Percentiles rank a stretch among this genome's conserved stretches.
Conservation (phyloP, 92 coral and sea anemone species). For the Paramuricea clavata region DNA sequence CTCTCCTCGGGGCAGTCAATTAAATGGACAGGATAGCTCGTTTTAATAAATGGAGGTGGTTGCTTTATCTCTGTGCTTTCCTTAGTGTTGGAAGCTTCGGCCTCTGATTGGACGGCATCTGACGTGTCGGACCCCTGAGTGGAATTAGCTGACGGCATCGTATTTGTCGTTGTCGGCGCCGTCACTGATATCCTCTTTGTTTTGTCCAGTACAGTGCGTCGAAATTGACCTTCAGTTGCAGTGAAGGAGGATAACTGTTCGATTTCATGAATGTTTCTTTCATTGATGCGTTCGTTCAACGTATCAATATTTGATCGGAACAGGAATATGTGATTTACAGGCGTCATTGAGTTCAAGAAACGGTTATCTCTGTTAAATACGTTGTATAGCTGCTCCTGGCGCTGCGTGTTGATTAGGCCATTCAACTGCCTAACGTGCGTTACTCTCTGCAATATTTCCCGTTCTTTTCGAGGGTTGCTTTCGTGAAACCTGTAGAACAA, state of each 20-base stretch:
- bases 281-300: conserved; percentile 44
- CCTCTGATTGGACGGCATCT: not conserved
- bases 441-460: conserved; percentile 57
- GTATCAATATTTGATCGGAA: conserved; percentile 69
- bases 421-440: conserved; percentile 50
- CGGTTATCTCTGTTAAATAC: conserved; percentile 54
- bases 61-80: not conserved
- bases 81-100: not conserved
- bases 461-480: conserved; percentile 58
- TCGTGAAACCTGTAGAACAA: conserved; percentile 45
- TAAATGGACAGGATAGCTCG: not conserved
- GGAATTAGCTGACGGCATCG: not conserved
- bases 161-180: not conserved
- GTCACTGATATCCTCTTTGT: not conserved
- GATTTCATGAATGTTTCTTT: not conserved
- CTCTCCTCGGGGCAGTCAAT: not conserved
- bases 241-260: not conserved
- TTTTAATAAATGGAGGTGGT: not conserved
- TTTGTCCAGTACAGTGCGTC: conserved; percentile 48
- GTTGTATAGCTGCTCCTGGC: conserved; percentile 68
- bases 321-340: conserved; percentile 50
- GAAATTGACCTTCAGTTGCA: conserved; percentile 31
- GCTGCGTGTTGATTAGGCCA: conserved; percentile 63
- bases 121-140: not conserved
- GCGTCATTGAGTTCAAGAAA: conserved; percentile 66